A percentile compares a stretch with the other conserved stretches of the same genome.
Evolutionary conservation across 2,113 vertebrate species (phyloP).

Genomic region (Tupaia tana): DNA sequence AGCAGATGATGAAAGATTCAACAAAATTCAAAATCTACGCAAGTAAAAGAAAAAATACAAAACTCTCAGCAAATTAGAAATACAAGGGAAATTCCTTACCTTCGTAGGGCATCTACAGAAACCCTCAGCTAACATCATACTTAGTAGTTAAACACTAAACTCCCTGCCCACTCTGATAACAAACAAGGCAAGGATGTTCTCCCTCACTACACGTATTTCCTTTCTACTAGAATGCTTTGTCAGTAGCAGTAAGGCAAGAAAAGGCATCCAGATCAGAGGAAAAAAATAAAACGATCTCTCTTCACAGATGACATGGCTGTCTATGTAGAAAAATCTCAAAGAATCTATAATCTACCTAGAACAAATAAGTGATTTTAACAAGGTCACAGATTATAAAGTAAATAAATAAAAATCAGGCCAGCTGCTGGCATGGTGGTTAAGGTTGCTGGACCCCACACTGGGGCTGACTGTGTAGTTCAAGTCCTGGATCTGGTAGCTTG

Average conservation of each 20-base stretch:
- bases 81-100: background rate
- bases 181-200: background rate
- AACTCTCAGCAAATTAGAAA: slow-evolving; percentile 1
- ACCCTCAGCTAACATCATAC: background rate
- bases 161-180: background rate
- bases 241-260: background rate
- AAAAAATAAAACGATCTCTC: slow-evolving; percentile 35
- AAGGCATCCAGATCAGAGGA: background rate
- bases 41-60: background rate
- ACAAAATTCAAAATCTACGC: slow-evolving; percentile 29
- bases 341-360: background rate
- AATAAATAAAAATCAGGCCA: background rate
- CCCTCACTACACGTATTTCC: background rate
- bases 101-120: background rate
- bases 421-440: no score
- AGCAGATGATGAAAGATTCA: background rate
- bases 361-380: background rate
- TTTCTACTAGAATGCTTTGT: background rate
- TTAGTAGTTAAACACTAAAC: background rate
- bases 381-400: background rate
- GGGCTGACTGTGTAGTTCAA: no score
- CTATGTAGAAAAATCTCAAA: slow-evolving; percentile 17
- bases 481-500: no score
- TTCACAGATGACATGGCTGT: background rate
- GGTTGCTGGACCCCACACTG: no score